Evolutionary conservation across 2,113 vertebrate genomes (phyloP).

Genomic region (Atractosteus spatula): DNA sequence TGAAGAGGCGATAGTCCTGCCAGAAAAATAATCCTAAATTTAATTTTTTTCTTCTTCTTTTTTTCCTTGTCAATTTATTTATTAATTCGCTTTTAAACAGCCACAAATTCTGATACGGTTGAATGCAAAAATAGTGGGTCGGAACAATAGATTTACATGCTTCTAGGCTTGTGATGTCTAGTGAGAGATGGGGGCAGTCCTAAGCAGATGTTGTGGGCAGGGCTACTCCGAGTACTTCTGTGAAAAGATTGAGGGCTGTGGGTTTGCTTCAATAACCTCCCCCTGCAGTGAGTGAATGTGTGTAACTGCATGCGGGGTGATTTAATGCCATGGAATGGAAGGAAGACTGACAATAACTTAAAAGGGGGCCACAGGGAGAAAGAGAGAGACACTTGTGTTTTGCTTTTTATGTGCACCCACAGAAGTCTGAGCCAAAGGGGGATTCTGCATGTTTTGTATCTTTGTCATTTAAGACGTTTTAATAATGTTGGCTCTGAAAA

Average conservation of each 20-base stretch:
- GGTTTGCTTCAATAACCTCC: not conserved
- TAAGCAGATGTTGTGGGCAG: not conserved
- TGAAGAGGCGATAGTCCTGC: not conserved
- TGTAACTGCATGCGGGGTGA: not conserved
- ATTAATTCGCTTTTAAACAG: too few species aligned
- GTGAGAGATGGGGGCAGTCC: not conserved
- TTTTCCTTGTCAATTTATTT: too few species aligned
- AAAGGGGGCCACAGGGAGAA: not conserved
- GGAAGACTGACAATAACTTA: not conserved
- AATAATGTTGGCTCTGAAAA: not conserved
- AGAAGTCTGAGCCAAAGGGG: not conserved
- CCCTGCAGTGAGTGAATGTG: not conserved
- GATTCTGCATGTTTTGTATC: not conserved
- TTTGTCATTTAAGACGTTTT: not conserved
- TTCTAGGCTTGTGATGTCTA: not conserved
- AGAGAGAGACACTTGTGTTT: not conserved
- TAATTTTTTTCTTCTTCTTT: too few species aligned
- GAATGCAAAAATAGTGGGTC: not conserved
- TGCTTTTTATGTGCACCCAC: not conserved
- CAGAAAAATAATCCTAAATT: not conserved
- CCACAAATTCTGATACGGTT: too few species aligned
- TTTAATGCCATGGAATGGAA: slow-evolving; percentile 3
- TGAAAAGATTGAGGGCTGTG: not conserved
- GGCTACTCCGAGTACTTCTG: not conserved
- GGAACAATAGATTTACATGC: not conserved